Base-by-base conservation (phyloP, 2,113 vertebrate species). In the Tragelaphus scriptus region DNA sequence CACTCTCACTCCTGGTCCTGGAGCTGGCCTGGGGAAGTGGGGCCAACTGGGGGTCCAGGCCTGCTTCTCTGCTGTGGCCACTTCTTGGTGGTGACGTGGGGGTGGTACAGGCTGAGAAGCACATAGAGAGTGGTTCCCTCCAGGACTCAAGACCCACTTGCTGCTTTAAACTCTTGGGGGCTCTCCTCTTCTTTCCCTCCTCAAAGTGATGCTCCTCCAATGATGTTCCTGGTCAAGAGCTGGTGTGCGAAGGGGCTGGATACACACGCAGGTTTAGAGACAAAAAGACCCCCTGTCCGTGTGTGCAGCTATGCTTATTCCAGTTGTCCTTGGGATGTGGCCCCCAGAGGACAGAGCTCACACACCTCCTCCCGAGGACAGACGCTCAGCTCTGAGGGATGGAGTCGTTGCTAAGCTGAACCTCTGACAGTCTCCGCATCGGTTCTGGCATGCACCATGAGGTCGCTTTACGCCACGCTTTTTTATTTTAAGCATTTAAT, bases 401-500 rank as follows among this genome's bases (percentile, higher is more conserved):
- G 15, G 59, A 79, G 25, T 47, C 23, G 25, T 28, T 30, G 15
- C 19, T 7, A 17, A 44, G 32, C 68, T 94, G 55, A 36, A 6
- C 19, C 88, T 7, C 75, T 2, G 55, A 47, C 82, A n/a, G 56
- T 9, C 23, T 77, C 28, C 84, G 89, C 61, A 92, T 51, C 4
- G n/a, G 71, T 63, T 58, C 90, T 4, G 91, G 95, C 91, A 77
- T 88, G 53, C 96, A 61, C 90, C 58, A 8, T 96, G 92, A 75
- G 93, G 85, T 71, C 36, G 88, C 51, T 65, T 90, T 88, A 56
- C 17, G 17, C n/a, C 26, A 47, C 59, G 11, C 93, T 97, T 98
- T 95, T 98, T 85, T 93, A 95, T 97, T 98, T 95, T 96, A 97
- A 97, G 97, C 36, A 87, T 95, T 96, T 93, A 97, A 88, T 85